A percentile compares a stretch with the other conserved stretches of the same genome.
phyloP scores from a whole-genome alignment of 2,888 invertebrate genomes.

The Buathra laborator region DNA sequence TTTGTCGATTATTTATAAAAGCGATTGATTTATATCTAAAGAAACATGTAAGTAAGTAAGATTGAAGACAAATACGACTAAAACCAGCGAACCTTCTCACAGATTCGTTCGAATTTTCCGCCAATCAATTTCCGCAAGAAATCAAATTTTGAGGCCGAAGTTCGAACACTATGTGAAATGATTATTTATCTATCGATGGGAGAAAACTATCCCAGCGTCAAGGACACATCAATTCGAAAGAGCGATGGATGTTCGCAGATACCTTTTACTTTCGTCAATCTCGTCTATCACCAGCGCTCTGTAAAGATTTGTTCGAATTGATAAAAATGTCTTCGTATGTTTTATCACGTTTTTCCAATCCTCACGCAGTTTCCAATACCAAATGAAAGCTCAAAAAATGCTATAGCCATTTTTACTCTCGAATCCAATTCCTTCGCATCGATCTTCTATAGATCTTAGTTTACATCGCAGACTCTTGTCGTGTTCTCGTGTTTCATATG shows the following conservation, averaged over 20 bases:
- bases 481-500: constrained; percentile 45
- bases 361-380: constrained; percentile 11
- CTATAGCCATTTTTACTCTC: neutral
- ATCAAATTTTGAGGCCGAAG: neutral
- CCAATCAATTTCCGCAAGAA: neutral
- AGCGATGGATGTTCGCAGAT: neutral
- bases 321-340: constrained; percentile 73
- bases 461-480: neutral
- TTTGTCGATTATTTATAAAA: too few species aligned
- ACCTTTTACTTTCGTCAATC: constrained; percentile 27
- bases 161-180: neutral
- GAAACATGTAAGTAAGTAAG: too few species aligned
- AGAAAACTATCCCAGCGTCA: neutral
- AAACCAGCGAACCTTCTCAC: too few species aligned
- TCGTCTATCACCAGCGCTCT: constrained; percentile 64
- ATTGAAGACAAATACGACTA: too few species aligned
- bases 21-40: too few species aligned
- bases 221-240: neutral
- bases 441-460: neutral
- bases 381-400: neutral
- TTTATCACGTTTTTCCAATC: neutral
- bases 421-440: neutral
- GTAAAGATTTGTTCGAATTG: constrained; percentile 76
- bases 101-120: too few species aligned
- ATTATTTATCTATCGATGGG: neutral